A percentile compares a stretch with the other conserved stretches of the same genome.
phyloP scores from a whole-genome alignment of 1,140 invertebrate species.

The Drosophila repletoides region DNA sequence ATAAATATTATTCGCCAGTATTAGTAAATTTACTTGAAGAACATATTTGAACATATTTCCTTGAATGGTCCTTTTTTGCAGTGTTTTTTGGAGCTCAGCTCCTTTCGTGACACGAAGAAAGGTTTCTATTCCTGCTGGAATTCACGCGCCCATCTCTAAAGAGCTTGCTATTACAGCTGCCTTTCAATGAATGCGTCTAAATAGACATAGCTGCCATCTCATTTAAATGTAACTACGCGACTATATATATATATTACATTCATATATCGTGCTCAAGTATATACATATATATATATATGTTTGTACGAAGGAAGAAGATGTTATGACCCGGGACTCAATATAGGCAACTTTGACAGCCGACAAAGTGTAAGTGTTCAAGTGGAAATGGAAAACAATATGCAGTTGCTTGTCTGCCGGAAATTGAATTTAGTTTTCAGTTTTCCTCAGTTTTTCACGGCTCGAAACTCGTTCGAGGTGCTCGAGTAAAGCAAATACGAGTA shows the following conservation, averaged over 20 bases:
- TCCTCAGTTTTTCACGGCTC: conserved; percentile 1
- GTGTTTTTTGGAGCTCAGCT: too few relatives aligned
- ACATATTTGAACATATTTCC: too few relatives aligned
- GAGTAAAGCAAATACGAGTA: neutral
- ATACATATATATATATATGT: neutral
- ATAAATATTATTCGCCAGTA: too few relatives aligned
- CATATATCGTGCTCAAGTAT: neutral
- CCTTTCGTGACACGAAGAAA: too few relatives aligned
- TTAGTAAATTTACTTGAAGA: too few relatives aligned
- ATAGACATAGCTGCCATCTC: conserved; percentile 43
- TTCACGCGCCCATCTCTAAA: too few relatives aligned
- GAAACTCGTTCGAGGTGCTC: neutral
- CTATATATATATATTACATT: neutral
- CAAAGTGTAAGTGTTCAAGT: conserved; percentile 63
- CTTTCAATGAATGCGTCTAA: conserved; percentile 33
- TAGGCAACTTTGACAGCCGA: conserved; percentile 51
- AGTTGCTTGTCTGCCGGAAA: conserved; percentile 64
- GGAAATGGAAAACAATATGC: conserved; percentile 48
- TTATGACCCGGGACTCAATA: conserved; percentile 11
- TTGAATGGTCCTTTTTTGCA: too few relatives aligned
- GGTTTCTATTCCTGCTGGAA: too few relatives aligned
- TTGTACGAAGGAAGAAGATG: conserved; percentile 23
- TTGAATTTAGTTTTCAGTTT: conserved; percentile 54
- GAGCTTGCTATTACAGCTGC: conserved; percentile 23
- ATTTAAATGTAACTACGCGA: conserved; percentile 50